Conservation (phyloP, 2,113 vertebrate genomes). For the Morone saxatilis region DNA sequence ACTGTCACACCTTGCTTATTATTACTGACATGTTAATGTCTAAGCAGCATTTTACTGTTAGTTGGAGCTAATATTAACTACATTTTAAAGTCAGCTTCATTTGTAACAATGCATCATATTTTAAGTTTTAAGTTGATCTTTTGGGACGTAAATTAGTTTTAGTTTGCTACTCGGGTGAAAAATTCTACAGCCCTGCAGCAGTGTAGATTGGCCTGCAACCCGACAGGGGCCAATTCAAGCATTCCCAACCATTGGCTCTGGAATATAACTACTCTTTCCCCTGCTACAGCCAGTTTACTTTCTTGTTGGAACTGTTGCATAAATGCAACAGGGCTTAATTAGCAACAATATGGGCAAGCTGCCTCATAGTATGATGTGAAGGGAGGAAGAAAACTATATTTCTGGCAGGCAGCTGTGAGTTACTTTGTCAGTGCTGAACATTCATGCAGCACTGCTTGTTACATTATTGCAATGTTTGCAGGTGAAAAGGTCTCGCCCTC, state of each 20-base stretch:
- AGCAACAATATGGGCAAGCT: slow-evolving; percentile 42
- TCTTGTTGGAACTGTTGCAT: slow-evolving; percentile 13
- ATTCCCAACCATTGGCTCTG: slow-evolving; percentile 3
- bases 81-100: background rate
- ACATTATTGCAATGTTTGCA: slow-evolving; percentile 20
- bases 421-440: background rate
- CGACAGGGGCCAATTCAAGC: background rate
- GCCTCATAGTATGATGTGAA: slow-evolving; percentile 14
- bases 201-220: background rate
- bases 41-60: background rate
- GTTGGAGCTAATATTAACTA: background rate
- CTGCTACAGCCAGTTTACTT: slow-evolving; percentile 8
- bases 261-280: background rate
- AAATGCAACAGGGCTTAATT: slow-evolving; percentile 52
- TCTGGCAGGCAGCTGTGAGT: slow-evolving; percentile 33
- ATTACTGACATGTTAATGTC: background rate
- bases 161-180: background rate
- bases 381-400: slow-evolving; percentile 25
- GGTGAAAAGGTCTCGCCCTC: slow-evolving; percentile 14
- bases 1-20: background rate
- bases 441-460: slow-evolving; percentile 25
- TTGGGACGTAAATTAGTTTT: background rate
- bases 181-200: slow-evolving; percentile 6
- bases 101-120: background rate
- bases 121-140: background rate